Evolutionary conservation across 35 echinoderm and acorn worm genomes (phyloP).

Genomic region (Diadema setosum): DNA sequence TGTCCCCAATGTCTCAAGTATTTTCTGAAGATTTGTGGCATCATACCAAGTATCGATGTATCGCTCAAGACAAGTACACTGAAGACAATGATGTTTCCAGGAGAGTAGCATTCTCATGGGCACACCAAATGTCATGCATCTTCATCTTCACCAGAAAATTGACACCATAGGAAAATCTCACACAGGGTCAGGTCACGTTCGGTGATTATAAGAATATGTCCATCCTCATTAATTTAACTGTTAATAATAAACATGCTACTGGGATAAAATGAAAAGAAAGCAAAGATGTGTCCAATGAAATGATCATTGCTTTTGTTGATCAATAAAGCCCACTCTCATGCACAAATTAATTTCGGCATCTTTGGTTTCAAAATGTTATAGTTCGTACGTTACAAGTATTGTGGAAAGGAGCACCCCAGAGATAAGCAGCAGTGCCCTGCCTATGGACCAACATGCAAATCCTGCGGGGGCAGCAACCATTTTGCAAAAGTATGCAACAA

Average conservation of each 20-base stretch:
- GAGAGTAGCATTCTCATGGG: neutral
- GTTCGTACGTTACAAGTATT: neutral
- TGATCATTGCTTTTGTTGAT: too few relatives aligned
- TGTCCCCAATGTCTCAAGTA: neutral
- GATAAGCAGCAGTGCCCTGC: slow-evolving; percentile 9
- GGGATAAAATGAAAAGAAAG: too few relatives aligned
- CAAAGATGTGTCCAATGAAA: too few relatives aligned
- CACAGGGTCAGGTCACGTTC: too few relatives aligned
- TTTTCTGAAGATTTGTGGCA: neutral
- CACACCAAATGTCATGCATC: neutral
- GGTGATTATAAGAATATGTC: too few relatives aligned
- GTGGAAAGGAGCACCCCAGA: neutral
- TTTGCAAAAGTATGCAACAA: neutral
- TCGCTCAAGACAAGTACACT: neutral
- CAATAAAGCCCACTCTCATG: too few relatives aligned
- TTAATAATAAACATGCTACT: too few relatives aligned
- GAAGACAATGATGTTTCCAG: neutral
- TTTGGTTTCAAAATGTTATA: too few relatives aligned
- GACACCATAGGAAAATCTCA: too few relatives aligned
- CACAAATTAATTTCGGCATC: too few relatives aligned
- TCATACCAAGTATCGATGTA: neutral
- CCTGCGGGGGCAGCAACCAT: neutral
- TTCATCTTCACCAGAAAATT: too few relatives aligned
- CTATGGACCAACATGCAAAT: neutral
- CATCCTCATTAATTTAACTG: too few relatives aligned